These are phyloP conservation scores for Galaxias olidus DNA, from an alignment of 2,797 vertebrate genomes.

Conservation along the genomic window DNA sequence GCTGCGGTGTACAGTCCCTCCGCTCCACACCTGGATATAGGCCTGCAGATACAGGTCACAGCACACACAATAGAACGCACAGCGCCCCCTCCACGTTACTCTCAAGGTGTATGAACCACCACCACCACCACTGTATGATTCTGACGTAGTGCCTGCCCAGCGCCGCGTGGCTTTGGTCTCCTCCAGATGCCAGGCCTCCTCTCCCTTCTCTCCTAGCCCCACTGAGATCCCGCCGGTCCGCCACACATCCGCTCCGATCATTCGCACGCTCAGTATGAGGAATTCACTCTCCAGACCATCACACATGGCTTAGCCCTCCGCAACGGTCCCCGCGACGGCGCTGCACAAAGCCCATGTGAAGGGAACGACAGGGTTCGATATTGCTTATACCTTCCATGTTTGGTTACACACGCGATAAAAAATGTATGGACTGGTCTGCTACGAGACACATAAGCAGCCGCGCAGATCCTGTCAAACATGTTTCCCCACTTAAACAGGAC, in stretches of 20 bases:
- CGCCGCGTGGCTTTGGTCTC: conserved; percentile 35
- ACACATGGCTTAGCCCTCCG: conserved; percentile 27
- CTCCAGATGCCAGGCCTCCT: conserved; percentile 48
- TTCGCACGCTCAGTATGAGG: conserved; percentile 56
- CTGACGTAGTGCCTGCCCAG: no score
- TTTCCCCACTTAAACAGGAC: conserved; percentile 27
- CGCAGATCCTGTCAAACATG: conserved; percentile 21
- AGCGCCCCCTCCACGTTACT: background rate
- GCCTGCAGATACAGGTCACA: conserved; percentile 1
- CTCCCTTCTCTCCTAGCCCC: background rate
- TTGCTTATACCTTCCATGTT: conserved; percentile 11
- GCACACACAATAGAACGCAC: background rate
- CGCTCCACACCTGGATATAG: conserved; percentile 8
- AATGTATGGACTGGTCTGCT: background rate
- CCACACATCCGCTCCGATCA: conserved; percentile 50
- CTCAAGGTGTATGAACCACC: no score
- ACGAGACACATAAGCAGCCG: background rate
- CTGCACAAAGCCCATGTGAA: conserved; percentile 15
- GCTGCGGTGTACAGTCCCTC: conserved; percentile 13
- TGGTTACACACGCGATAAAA: conserved; percentile 1
- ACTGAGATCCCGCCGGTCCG: conserved; percentile 46
- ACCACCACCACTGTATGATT: no score
- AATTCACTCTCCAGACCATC: conserved; percentile 54
- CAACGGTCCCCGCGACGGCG: conserved; percentile 1
- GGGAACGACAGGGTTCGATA: conserved; percentile 11